Percentiles rank a stretch among this genome's conserved stretches.
Conservation (phyloP, 2,113 vertebrate species). For the Danio rerio region GRCz12tu NC_133186.1:46075501-46076000, state of each 20-base stretch:
- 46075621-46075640: slow-evolving; percentile 58
- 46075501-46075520: slow-evolving; percentile 23
- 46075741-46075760: slow-evolving; percentile 43
- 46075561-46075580: slow-evolving; percentile 17
- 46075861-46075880: slow-evolving; percentile 58
- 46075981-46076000: slow-evolving; percentile 43
- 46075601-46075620: slow-evolving; percentile 51
- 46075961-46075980: slow-evolving; percentile 23
- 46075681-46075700: slow-evolving; percentile 54
- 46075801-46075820: slow-evolving; percentile 55
- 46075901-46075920: slow-evolving; percentile 53
- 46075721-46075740: slow-evolving; percentile 58
- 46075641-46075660: slow-evolving; percentile 56
- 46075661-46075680: slow-evolving; percentile 53
- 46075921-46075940: slow-evolving; percentile 48
- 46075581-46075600: slow-evolving; percentile 19
- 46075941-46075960: slow-evolving; percentile 46
- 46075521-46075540: slow-evolving; percentile 53
- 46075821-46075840: slow-evolving; percentile 55
- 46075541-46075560: slow-evolving; percentile 50
- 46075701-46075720: slow-evolving; percentile 56
- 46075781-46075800: slow-evolving; percentile 54
- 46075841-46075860: slow-evolving; percentile 51
- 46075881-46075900: slow-evolving; percentile 57
- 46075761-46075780: slow-evolving; percentile 60